Conservation (phyloP, 2,113 vertebrate species). For the Lates calcarifer region DNA sequence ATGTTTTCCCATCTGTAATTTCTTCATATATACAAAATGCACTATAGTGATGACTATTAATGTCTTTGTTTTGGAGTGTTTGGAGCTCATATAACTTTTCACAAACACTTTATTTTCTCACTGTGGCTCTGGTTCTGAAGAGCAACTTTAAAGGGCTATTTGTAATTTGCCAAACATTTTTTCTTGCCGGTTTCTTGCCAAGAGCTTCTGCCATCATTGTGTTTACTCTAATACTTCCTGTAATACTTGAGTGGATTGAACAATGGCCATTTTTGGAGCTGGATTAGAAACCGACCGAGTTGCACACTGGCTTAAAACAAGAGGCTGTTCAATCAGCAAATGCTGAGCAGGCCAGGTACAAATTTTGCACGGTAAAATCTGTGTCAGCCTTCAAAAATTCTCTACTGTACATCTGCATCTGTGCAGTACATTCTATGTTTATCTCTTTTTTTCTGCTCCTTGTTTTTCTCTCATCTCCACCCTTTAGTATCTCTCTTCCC, state of each 20-base stretch:
- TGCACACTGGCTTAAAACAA: background rate
- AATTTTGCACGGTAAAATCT: background rate
- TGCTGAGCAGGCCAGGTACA: background rate
- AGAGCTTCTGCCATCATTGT: no score
- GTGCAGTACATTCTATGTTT: background rate
- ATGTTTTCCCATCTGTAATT: no score
- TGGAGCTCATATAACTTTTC: no score
- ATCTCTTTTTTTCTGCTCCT: background rate
- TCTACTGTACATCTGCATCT: background rate
- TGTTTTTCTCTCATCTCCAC: background rate
- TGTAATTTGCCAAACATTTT: no score
- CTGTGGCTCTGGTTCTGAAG: no score
- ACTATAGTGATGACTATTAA: background rate
- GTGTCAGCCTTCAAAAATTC: background rate
- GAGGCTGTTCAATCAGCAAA: background rate
- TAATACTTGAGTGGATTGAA: background rate
- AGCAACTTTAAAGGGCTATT: no score
- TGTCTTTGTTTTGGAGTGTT: background rate
- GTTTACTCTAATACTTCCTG: no score
- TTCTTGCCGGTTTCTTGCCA: no score
- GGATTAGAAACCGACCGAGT: background rate
- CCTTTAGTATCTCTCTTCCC: slow-evolving; percentile 1
- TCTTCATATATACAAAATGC: background rate
- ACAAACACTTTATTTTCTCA: no score
- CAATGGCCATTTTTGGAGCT: background rate